These are phyloP conservation scores for Drosophila parthenogenetica DNA, from an alignment of 2,888 invertebrate species.

Conservation along the genomic window DNA sequence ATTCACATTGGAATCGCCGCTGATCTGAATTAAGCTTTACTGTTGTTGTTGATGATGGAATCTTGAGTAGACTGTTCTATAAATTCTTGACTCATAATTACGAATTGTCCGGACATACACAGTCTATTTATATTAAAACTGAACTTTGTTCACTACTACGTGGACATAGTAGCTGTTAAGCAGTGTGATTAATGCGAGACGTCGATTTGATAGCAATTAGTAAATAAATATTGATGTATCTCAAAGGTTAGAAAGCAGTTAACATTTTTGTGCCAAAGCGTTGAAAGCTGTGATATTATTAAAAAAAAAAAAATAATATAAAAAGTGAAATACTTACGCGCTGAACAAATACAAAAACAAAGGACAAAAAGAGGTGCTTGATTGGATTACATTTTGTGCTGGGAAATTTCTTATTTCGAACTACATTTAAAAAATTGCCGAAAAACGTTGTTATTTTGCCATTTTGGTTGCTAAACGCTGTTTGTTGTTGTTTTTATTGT, in stretches of 20 bases:
- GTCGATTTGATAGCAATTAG: constrained; percentile 43
- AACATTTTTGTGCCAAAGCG: constrained; percentile 51
- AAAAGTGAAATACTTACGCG: constrained; percentile 40
- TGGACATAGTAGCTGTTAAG: constrained; percentile 26
- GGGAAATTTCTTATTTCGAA: not conserved
- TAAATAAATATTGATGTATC: constrained; percentile 18
- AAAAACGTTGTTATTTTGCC: constrained; percentile 27
- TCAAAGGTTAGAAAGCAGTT: constrained; percentile 56
- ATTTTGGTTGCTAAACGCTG: constrained; percentile 26
- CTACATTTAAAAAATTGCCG: constrained; percentile 21
- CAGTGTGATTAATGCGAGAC: constrained; percentile 49
- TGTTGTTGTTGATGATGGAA: not conserved
- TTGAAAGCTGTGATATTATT: constrained; percentile 33
- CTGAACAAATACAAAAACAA: constrained; percentile 59
- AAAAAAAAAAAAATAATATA: constrained; percentile 2
- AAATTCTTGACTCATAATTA: constrained; percentile 63
- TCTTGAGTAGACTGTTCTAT: constrained; percentile 3
- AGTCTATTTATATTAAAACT: constrained; percentile 38
- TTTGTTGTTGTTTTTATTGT: constrained; percentile 54
- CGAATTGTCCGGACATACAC: constrained; percentile 54
- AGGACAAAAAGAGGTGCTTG: constrained; percentile 31
- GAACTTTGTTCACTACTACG: constrained; percentile 66
- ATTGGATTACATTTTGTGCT: constrained; percentile 29
- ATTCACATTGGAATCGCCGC: constrained; percentile 26
- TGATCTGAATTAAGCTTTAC: constrained; percentile 7